Conservation (phyloP, 1,140 invertebrate genomes). For the Trichonephila clavata region DNA sequence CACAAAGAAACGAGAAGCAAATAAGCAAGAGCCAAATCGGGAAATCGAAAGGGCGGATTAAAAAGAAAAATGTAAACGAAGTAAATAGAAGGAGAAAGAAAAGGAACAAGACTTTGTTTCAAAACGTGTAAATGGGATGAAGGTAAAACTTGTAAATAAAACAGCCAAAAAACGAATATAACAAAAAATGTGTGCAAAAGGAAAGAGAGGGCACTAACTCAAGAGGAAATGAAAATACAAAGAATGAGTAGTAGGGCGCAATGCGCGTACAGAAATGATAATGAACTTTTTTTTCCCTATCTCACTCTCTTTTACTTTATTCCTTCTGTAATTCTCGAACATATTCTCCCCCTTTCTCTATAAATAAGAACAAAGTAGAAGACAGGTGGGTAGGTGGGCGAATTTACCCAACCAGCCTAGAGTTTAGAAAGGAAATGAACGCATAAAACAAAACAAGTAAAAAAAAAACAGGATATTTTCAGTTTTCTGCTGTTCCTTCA, state of each 20-base stretch:
- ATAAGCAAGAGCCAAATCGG: constrained; percentile 19
- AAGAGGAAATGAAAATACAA: constrained; percentile 50
- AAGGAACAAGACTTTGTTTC: constrained; percentile 22
- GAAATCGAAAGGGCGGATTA: not conserved
- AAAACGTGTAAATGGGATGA: constrained; percentile 43
- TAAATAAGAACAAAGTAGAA: constrained; percentile 39
- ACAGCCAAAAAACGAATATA: not conserved
- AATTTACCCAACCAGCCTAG: constrained; percentile 37
- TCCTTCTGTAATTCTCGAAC: not conserved
- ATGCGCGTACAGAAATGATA: constrained; percentile 44
- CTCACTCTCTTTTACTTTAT: not conserved
- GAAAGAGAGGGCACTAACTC: not conserved
- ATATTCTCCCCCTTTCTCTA: not conserved
- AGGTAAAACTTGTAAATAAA: constrained; percentile 28
- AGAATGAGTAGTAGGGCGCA: constrained; percentile 33
- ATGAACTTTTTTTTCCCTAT: constrained; percentile 37
- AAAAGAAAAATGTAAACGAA: constrained; percentile 40
- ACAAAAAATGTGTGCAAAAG: not conserved
- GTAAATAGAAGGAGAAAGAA: not conserved
- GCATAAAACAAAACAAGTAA: constrained; percentile 22
- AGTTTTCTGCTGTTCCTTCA: not conserved
- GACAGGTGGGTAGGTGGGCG: constrained; percentile 46
- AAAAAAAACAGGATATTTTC: constrained; percentile 28
- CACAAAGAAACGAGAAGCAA: not conserved
- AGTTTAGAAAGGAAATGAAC: constrained; percentile 43